Evolutionary conservation across 2,113 vertebrate genomes (phyloP).

Genomic region (Odocoileus virginianus): DNA sequence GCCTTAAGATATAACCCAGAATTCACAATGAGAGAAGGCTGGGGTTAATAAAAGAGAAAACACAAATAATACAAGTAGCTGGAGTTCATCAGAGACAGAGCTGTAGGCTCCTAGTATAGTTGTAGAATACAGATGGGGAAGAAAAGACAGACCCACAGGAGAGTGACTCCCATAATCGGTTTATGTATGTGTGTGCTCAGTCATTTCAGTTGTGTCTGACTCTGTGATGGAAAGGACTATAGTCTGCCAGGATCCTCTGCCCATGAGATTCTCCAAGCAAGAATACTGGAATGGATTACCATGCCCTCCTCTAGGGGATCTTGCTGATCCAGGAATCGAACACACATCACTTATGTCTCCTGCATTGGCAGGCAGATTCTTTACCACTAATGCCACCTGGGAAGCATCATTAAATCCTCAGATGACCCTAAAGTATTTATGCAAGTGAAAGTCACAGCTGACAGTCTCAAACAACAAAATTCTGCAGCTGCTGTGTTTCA

Average conservation of each 20-base stretch:
- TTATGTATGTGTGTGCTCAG: background rate
- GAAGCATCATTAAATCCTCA: background rate
- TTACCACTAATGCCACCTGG: background rate
- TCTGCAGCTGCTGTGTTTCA: background rate
- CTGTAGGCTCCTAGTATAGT: background rate
- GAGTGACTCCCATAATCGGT: background rate
- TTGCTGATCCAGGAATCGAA: background rate
- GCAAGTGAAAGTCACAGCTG: background rate
- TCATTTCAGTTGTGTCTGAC: background rate
- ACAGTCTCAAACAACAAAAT: background rate
- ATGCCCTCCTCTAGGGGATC: background rate
- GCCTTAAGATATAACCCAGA: background rate
- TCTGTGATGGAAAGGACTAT: rapidly evolving
- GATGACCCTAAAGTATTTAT: background rate
- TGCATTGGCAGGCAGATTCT: background rate
- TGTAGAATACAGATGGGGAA: background rate
- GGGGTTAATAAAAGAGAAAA: background rate
- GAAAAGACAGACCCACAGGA: background rate
- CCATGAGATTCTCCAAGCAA: background rate
- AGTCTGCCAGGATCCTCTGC: background rate
- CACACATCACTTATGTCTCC: background rate
- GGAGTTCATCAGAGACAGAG: background rate
- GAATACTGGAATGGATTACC: background rate
- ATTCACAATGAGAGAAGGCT: background rate
- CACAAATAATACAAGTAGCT: background rate